phyloP scores from a whole-genome alignment of 2,113 vertebrate genomes.

The Raja brachyura region DNA sequence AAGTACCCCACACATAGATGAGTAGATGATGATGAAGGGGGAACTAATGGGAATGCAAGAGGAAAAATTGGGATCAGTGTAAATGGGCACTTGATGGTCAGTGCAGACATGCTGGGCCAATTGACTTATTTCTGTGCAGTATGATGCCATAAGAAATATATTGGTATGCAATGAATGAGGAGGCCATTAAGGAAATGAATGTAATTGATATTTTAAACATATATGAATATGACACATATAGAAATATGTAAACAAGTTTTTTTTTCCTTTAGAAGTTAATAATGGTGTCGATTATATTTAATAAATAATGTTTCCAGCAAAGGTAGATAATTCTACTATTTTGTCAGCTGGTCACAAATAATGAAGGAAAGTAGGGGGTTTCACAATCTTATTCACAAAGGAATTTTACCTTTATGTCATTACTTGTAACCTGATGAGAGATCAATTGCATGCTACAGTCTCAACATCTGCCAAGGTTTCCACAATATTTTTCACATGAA shows the following conservation, averaged over 20 bases:
- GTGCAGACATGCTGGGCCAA: too few relatives aligned
- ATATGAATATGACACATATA: not conserved
- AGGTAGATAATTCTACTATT: not conserved
- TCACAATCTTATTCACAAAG: too few relatives aligned
- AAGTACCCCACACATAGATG: too few relatives aligned
- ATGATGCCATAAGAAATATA: not conserved
- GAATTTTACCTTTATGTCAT: not conserved
- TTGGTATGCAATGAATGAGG: not conserved
- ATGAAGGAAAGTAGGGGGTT: not conserved
- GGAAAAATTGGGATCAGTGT: too few relatives aligned
- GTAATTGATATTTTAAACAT: not conserved
- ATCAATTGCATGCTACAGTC: not conserved
- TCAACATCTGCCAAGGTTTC: not conserved
- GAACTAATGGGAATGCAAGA: too few relatives aligned
- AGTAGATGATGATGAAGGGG: too few relatives aligned
- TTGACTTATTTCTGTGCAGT: too few relatives aligned
- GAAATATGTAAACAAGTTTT: not conserved
- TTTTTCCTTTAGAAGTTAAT: not conserved
- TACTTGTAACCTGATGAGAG: not conserved
- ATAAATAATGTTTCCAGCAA: not conserved
- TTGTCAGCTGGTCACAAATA: not conserved
- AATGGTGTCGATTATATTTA: not conserved
- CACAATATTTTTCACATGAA: not conserved
- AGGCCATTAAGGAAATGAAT: constrained; percentile 6
- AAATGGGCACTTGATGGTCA: too few relatives aligned